phyloP scores from a whole-genome alignment of 2,888 invertebrate genomes.

The Hirtodrosophila trivittata region DNA sequence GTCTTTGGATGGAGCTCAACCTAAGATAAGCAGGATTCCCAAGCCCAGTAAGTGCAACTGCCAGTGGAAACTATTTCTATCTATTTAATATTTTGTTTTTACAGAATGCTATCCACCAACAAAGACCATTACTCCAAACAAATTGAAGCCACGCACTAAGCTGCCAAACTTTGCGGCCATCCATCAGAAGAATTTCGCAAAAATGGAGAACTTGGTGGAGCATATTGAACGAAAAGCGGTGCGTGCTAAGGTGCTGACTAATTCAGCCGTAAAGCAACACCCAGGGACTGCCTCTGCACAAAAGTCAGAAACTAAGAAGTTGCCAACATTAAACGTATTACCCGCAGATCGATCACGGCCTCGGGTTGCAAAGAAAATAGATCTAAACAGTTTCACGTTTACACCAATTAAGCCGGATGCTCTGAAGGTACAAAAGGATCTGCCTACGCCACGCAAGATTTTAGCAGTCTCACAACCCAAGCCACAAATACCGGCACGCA shows the following conservation, averaged over 20 bases:
- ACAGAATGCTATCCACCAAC: constrained; percentile 23
- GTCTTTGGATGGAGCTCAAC: constrained; percentile 69
- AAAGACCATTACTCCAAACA: constrained; percentile 46
- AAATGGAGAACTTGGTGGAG: constrained; percentile 89
- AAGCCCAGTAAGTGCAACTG: constrained; percentile 58
- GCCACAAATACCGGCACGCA: background rate
- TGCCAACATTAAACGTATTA: background rate
- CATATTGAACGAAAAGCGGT: constrained; percentile 84
- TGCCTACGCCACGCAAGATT: constrained; percentile 22
- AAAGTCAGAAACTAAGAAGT: too few relatives aligned
- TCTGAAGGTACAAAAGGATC: constrained; percentile 2
- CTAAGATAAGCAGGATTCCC: constrained; percentile 48
- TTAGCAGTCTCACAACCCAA: constrained; percentile 11
- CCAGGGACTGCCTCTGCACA: constrained; percentile 23
- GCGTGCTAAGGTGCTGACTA: constrained; percentile 79
- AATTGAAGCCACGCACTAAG: constrained; percentile 84
- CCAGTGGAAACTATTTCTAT: background rate
- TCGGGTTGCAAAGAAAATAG: constrained; percentile 60
- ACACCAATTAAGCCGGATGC: constrained; percentile 14
- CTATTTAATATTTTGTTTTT: background rate
- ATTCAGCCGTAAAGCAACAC: constrained; percentile 59
- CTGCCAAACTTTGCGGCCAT: constrained; percentile 89
- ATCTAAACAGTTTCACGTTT: constrained; percentile 20
- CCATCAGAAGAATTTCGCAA: constrained; percentile 87
- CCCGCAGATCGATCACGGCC: constrained; percentile 33